A percentile compares a stretch with the other conserved stretches of the same genome.
These are phyloP conservation scores for Spatula clypeata DNA, from an alignment of 2,797 vertebrate species.

Conservation along the genomic window DNA sequence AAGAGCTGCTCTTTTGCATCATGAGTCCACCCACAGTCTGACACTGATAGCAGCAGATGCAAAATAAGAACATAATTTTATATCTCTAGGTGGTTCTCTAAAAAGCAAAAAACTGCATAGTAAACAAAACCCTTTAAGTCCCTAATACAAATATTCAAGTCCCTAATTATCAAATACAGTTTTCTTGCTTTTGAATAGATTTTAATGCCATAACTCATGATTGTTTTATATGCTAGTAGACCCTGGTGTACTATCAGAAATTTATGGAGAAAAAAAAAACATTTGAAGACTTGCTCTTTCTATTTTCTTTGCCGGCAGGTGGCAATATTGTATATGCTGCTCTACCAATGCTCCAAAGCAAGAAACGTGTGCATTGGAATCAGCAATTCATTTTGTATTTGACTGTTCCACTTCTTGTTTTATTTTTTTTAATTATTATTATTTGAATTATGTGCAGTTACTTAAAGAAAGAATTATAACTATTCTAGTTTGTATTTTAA, in stretches of 20 bases:
- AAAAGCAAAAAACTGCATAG: neutral
- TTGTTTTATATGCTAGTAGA: neutral
- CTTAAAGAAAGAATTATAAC: neutral
- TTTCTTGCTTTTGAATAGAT: neutral
- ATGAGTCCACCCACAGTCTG: neutral
- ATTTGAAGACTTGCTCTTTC: neutral
- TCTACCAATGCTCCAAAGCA: neutral
- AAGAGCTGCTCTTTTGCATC: neutral
- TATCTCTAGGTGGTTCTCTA: neutral
- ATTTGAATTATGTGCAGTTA: neutral
- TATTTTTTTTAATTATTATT: neutral
- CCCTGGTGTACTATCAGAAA: neutral
- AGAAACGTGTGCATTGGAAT: fast-evolving
- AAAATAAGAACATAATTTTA: neutral
- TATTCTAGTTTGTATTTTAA: neutral
- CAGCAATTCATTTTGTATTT: neutral
- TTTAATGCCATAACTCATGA: neutral
- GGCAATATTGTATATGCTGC: conserved; percentile 18
- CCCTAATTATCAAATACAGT: fast-evolving
- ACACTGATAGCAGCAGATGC: neutral
- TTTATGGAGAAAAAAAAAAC: neutral
- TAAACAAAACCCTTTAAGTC: neutral
- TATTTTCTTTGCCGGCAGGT: conserved; percentile 20
- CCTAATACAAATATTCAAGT: neutral
- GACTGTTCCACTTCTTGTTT: neutral